Evolutionary conservation across 2,797 vertebrate genomes (phyloP).

Genomic region (Cyprinodon diabolis): DNA sequence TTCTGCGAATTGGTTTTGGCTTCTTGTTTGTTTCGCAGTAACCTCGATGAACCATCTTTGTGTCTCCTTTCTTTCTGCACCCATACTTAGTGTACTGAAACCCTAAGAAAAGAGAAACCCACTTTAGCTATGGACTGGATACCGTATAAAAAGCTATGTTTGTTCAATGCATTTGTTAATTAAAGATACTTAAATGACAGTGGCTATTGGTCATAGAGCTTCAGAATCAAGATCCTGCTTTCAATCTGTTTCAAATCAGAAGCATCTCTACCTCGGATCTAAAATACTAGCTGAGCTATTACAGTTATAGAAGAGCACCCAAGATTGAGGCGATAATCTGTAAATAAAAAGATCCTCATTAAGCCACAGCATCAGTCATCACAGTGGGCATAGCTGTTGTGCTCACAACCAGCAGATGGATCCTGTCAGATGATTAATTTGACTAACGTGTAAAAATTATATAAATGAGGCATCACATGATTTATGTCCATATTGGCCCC

Average conservation of each 20-base stretch:
- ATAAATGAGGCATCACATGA: background rate
- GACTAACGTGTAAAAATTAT: background rate
- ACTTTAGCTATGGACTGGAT: background rate
- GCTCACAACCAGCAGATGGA: background rate
- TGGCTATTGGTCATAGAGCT: background rate
- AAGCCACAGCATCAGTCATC: background rate
- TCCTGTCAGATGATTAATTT: background rate
- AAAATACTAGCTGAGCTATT: background rate
- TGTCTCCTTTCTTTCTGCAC: slow-evolving; percentile 93
- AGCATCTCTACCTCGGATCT: background rate
- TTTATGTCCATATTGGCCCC: background rate
- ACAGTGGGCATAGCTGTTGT: background rate
- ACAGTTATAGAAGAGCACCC: background rate
- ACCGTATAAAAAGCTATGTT: background rate
- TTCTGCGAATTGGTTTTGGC: slow-evolving; percentile 94
- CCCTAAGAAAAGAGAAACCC: slow-evolving; percentile 71
- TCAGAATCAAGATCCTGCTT: background rate
- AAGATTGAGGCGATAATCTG: background rate
- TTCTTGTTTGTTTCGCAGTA: slow-evolving; percentile 95
- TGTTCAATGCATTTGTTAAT: background rate
- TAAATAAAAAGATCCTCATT: background rate
- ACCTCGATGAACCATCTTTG: slow-evolving; percentile 92
- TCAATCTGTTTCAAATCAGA: background rate
- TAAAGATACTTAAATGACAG: background rate
- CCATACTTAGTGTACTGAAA: slow-evolving; percentile 97